A percentile compares a stretch with the other conserved stretches of the same genome.
These are phyloP conservation scores for Pachymerium ferrugineum DNA, from an alignment of 2,888 invertebrate genomes.

Conservation along the genomic window DNA sequence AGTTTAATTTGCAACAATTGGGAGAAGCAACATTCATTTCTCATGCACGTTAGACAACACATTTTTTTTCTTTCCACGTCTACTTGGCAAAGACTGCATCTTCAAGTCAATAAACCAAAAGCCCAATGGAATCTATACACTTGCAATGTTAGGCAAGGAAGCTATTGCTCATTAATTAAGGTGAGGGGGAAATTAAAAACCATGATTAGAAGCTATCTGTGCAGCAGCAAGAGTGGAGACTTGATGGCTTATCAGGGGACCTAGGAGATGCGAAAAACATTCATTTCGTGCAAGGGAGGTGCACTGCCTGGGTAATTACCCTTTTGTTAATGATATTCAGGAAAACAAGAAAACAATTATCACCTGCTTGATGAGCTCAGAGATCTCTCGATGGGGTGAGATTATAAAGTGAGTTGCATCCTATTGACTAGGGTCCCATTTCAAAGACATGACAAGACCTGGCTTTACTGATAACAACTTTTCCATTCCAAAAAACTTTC, in stretches of 20 bases:
- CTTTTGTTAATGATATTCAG: conserved; percentile 33
- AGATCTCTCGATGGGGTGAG: conserved; percentile 12
- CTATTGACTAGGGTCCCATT: conserved; percentile 4
- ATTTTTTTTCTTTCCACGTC: background rate
- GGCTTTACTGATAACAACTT: background rate
- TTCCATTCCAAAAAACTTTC: too few relatives aligned
- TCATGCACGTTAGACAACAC: background rate
- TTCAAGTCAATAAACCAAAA: background rate
- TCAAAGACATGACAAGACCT: background rate
- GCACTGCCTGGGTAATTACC: conserved; percentile 30
- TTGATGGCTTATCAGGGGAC: conserved; percentile 32
- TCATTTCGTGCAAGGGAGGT: conserved; percentile 15
- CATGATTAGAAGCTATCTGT: conserved; percentile 33
- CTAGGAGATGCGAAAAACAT: conserved; percentile 30
- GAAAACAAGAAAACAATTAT: conserved; percentile 34
- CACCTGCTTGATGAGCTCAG: conserved; percentile 31
- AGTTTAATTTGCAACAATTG: too few relatives aligned
- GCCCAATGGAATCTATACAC: conserved; percentile 2
- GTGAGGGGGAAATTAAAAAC: conserved; percentile 32
- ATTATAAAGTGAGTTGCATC: conserved; percentile 15
- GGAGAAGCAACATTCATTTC: too few relatives aligned
- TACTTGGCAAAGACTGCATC: background rate
- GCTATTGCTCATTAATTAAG: conserved; percentile 33
- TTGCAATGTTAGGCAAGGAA: conserved; percentile 18
- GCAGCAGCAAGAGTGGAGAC: background rate